A percentile compares a stretch with the other conserved stretches of the same genome.
phyloP scores from a whole-genome alignment of 2,113 vertebrate genomes.

The Sebastes fasciatus region DNA sequence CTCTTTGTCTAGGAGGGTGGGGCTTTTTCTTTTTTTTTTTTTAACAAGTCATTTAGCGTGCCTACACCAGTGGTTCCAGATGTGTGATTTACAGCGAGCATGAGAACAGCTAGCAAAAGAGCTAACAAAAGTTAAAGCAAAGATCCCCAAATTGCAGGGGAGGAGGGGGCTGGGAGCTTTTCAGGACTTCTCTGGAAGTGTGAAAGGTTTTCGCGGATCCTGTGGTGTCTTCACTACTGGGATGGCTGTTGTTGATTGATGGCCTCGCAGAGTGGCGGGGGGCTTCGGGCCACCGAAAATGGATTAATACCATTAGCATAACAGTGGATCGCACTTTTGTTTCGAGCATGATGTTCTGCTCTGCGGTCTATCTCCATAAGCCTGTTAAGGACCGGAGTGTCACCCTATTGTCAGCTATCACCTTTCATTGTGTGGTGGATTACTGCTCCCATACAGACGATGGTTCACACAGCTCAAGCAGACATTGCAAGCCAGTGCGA shows the following conservation, averaged over 20 bases:
- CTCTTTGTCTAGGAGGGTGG: conserved; percentile 48
- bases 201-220: conserved; percentile 68
- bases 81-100: conserved; percentile 63
- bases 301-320: conserved; percentile 78
- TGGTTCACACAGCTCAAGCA: conserved; percentile 46
- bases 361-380: conserved; percentile 67
- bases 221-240: conserved; percentile 60
- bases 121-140: conserved; percentile 47
- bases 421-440: conserved; percentile 72
- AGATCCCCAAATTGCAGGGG: conserved; percentile 31
- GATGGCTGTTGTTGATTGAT: conserved; percentile 70
- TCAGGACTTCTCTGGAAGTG: conserved; percentile 54
- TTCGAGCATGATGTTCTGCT: conserved; percentile 58
- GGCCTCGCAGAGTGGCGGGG: conserved; percentile 52
- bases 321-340: conserved; percentile 73
- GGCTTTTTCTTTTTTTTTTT: conserved; percentile 36
- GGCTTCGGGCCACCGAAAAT: conserved; percentile 49
- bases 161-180: not conserved
- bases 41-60: conserved; percentile 75
- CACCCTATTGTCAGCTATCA: conserved; percentile 66
- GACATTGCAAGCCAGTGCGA: conserved; percentile 14
- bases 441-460: conserved; percentile 54
- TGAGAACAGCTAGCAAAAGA: conserved; percentile 39
- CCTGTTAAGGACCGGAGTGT: conserved; percentile 66
- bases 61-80: conserved; percentile 78